Conservation (phyloP, 2,888 invertebrate genomes). For the Pyrrhopygopsis socrates region DNA sequence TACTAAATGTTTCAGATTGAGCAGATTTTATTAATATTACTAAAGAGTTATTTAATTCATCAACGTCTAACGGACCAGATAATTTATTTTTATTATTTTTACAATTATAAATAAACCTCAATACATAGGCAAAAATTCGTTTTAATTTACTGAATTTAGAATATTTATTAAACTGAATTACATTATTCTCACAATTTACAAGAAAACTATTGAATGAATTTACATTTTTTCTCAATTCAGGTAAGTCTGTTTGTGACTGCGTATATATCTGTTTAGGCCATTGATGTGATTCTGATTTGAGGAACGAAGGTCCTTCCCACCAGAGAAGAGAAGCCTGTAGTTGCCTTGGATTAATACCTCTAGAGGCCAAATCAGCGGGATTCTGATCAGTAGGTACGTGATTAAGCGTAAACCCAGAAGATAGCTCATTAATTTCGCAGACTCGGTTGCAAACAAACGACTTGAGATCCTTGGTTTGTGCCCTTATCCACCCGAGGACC, state of each 20-base stretch:
- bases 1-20: background rate
- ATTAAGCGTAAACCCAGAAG: background rate
- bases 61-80: background rate
- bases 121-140: background rate
- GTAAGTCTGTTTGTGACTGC: background rate
- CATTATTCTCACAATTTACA: background rate
- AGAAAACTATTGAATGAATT: background rate
- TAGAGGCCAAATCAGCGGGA: conserved; percentile 14
- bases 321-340: background rate
- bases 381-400: conserved; percentile 36
- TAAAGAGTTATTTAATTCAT: conserved; percentile 1
- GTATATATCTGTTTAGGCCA: background rate
- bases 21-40: background rate
- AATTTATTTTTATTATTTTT: background rate
- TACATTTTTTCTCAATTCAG: background rate
- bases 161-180: background rate
- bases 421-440: conserved; percentile 40
- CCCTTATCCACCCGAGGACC: conserved; percentile 42
- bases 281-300: background rate
- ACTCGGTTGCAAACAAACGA: conserved; percentile 51
- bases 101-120: background rate
- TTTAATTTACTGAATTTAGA: background rate
- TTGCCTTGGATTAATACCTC: conserved; percentile 11
- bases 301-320: background rate
- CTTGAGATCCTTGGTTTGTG: conserved; percentile 28